Conservation (phyloP, 2,797 vertebrate genomes). For the Hydrocynus forskahlii region DNA sequence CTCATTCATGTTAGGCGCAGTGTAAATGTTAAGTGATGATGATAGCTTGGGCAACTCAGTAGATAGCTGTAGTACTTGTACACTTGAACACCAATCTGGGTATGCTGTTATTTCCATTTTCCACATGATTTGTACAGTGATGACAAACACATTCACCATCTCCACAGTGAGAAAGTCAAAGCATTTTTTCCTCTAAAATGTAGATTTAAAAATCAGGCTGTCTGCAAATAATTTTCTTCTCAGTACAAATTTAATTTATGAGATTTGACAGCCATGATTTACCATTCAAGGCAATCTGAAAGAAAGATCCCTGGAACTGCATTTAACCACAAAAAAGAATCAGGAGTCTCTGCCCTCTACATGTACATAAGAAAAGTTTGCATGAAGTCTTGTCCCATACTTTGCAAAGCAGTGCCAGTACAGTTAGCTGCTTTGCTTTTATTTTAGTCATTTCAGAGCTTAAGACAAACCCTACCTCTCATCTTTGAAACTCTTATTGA, state of each 20-base stretch:
- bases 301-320: not conserved
- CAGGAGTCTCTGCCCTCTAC: not conserved
- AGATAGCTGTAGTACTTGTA: not conserved
- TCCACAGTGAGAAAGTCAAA: not conserved
- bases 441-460: not conserved
- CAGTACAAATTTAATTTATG: not conserved
- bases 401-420: not conserved
- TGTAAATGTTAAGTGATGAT: slow-evolving; percentile 15
- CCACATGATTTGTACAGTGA: not conserved
- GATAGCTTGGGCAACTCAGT: slow-evolving; percentile 15
- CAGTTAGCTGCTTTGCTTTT: not conserved
- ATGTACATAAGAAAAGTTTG: not conserved
- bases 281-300: not conserved
- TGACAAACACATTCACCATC: not conserved
- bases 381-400: not conserved
- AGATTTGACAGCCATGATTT: not conserved
- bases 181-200: too few species aligned
- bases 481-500: not conserved
- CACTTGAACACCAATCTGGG: not conserved
- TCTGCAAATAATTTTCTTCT: not conserved
- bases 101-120: not conserved
- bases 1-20: not conserved
- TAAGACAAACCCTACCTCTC: not conserved
- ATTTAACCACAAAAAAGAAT: not conserved
- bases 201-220: too few species aligned